A percentile compares a stretch with the other conserved stretches of the same genome.
These are phyloP conservation scores for Malurus elegans DNA, from an alignment of 2,113 vertebrate genomes.

Conservation along the genomic window DNA sequence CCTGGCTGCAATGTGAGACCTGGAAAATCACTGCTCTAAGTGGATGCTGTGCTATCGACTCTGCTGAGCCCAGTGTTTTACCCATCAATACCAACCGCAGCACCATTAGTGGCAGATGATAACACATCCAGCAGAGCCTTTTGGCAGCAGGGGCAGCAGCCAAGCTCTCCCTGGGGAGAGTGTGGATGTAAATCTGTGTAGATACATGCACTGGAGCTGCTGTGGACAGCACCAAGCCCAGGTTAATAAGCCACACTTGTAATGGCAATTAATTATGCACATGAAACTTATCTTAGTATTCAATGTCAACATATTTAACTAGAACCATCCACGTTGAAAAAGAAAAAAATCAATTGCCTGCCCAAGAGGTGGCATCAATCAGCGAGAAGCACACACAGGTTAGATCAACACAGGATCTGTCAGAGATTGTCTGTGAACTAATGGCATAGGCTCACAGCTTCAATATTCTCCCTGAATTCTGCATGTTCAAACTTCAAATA, in stretches of 20 bases:
- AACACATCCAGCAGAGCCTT: not conserved
- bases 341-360: not conserved
- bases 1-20: not conserved
- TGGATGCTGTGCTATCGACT: not conserved
- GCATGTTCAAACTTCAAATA: not conserved
- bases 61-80: not conserved
- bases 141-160: not conserved
- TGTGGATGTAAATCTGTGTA: not conserved
- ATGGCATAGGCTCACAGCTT: not conserved
- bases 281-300: not conserved
- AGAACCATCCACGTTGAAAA: not conserved
- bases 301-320: not conserved
- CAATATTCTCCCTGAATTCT: not conserved
- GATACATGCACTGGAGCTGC: not conserved
- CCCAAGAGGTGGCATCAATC: not conserved
- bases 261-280: not conserved
- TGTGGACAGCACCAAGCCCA: accelerated
- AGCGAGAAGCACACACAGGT: not conserved
- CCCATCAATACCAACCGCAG: not conserved
- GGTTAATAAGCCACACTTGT: not conserved
- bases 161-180: not conserved
- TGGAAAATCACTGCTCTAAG: not conserved
- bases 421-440: not conserved
- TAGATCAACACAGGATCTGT: not conserved
- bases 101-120: not conserved